Evolutionary conservation across 2,113 vertebrate genomes (phyloP).

Genomic region (Formicarius rufipectus): DNA sequence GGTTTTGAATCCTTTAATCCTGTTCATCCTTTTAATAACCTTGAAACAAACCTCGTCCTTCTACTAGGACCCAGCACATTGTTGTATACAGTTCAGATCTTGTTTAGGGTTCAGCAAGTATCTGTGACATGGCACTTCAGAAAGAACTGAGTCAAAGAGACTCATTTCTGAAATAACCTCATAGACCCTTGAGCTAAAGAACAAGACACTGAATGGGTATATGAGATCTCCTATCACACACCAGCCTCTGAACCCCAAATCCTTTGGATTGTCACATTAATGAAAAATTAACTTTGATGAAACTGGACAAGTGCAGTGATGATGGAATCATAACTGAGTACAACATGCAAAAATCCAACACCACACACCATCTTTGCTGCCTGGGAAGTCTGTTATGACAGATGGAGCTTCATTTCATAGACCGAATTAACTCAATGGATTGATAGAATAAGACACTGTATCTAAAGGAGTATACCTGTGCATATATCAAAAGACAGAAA

Average conservation of each 20-base stretch:
- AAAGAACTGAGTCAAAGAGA: background rate
- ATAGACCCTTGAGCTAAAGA: background rate
- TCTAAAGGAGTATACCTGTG: background rate
- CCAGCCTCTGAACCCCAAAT: background rate
- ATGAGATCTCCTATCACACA: background rate
- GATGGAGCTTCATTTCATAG: background rate
- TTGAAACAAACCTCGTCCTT: background rate
- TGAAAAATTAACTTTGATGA: background rate
- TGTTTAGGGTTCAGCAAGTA: background rate
- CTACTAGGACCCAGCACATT: background rate
- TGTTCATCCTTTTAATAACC: background rate
- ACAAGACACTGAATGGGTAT: background rate
- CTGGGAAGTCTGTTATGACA: background rate
- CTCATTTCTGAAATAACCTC: background rate
- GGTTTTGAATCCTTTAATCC: background rate
- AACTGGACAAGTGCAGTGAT: background rate
- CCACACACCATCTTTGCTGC: background rate
- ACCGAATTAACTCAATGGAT: background rate
- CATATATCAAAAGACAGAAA: background rate
- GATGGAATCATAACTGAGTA: background rate
- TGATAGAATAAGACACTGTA: background rate
- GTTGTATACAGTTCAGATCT: background rate
- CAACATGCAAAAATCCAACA: background rate
- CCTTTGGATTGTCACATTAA: background rate
- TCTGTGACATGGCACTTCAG: background rate